Evolutionary conservation across 2,888 invertebrate species (phyloP).

Genomic region (Sesia bembeciformis): DNA sequence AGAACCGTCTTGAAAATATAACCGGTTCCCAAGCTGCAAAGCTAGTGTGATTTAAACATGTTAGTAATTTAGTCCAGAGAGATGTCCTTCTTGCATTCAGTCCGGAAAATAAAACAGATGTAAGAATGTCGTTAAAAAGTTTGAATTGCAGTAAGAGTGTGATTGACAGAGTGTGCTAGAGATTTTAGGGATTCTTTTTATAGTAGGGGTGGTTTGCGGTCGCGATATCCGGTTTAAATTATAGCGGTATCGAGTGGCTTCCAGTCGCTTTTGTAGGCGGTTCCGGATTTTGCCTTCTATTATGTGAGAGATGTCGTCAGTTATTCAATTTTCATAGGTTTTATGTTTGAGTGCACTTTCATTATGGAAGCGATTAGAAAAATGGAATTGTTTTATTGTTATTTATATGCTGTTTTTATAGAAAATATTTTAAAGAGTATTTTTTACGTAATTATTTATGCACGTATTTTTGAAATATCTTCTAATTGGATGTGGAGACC

Average conservation of each 20-base stretch:
- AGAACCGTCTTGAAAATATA: too few relatives aligned
- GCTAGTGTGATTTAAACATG: too few relatives aligned
- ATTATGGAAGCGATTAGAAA: not conserved
- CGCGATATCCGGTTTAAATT: constrained; percentile 62
- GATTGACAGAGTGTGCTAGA: constrained; percentile 34
- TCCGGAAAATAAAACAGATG: not conserved
- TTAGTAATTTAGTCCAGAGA: too few relatives aligned
- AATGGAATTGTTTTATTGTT: not conserved
- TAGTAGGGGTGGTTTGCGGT: constrained; percentile 32
- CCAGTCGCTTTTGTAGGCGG: constrained; percentile 51
- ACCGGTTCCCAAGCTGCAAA: too few relatives aligned
- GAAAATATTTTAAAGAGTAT: too few relatives aligned
- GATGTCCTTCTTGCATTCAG: too few relatives aligned
- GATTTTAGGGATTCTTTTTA: constrained; percentile 35
- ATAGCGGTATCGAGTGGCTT: constrained; percentile 62
- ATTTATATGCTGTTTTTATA: too few relatives aligned
- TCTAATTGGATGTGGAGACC: too few relatives aligned
- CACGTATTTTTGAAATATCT: too few relatives aligned
- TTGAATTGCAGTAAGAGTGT: constrained; percentile 27
- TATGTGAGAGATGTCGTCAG: constrained; percentile 41
- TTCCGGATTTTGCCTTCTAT: constrained; percentile 40
- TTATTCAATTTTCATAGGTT: not conserved
- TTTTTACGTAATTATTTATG: too few relatives aligned
- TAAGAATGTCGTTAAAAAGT: constrained; percentile 21
- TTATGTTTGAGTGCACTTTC: not conserved